These are phyloP conservation scores for Amiota minor DNA, from an alignment of 2,888 invertebrate genomes.

Conservation along the genomic window DNA sequence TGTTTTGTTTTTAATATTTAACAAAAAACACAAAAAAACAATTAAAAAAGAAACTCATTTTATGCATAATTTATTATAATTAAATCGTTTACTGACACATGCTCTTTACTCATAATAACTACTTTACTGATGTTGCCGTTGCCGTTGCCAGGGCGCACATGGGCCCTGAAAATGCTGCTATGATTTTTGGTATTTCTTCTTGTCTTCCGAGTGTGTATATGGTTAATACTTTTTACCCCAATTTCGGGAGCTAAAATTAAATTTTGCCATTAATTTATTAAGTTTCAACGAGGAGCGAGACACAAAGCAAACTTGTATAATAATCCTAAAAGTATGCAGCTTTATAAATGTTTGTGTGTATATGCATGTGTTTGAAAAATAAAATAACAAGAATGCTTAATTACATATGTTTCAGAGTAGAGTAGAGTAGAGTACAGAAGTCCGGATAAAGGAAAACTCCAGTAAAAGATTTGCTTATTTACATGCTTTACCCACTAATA, in stretches of 20 bases:
- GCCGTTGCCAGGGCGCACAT: not conserved
- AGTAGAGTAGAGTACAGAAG: conserved; percentile 11
- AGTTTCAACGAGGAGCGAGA: not conserved
- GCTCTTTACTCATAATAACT: conserved; percentile 35
- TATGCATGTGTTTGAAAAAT: conserved; percentile 51
- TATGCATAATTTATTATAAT: conserved; percentile 61
- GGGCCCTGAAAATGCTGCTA: conserved; percentile 2
- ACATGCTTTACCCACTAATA: conserved; percentile 4
- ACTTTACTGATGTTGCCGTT: not conserved
- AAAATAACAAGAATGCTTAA: conserved; percentile 42
- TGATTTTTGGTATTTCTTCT: conserved; percentile 45
- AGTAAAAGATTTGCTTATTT: conserved; percentile 22
- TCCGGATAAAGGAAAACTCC: conserved; percentile 23
- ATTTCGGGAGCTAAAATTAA: conserved; percentile 23
- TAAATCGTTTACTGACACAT: conserved; percentile 55
- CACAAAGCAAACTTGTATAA: conserved; percentile 19
- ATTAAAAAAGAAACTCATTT: conserved; percentile 44
- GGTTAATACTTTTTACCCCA: conserved; percentile 23
- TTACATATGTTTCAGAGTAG: not conserved
- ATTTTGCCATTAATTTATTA: conserved; percentile 18
- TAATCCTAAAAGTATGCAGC: conserved; percentile 40
- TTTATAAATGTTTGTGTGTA: conserved; percentile 32
- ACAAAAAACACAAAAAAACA: conserved; percentile 35
- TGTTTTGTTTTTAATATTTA: conserved; percentile 29
- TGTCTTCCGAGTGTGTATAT: conserved; percentile 38